Evolutionary conservation across 2,888 invertebrate species (phyloP).

Genomic region (Sarcophaga subvicina): DNA sequence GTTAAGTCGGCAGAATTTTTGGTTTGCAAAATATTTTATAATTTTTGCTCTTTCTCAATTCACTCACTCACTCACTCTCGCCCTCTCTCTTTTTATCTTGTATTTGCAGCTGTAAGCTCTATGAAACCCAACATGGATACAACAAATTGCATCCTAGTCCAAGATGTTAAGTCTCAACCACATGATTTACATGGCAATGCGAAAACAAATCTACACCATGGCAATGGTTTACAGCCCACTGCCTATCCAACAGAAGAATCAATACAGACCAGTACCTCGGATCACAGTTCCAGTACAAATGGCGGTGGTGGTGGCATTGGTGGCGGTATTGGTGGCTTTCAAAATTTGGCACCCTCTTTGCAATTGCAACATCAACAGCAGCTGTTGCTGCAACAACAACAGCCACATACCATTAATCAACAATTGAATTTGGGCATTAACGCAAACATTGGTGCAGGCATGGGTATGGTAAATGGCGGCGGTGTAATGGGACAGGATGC

Average conservation of each 20-base stretch:
- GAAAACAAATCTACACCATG: conserved; percentile 74
- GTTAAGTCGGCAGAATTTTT: conserved; percentile 51
- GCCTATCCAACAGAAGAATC: conserved; percentile 91
- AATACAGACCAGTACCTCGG: conserved; percentile 87
- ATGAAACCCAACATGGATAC: conserved; percentile 94
- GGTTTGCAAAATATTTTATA: conserved; percentile 32
- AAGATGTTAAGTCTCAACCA: conserved; percentile 89
- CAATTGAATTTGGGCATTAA: conserved; percentile 71
- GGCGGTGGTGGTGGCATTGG: conserved; percentile 58
- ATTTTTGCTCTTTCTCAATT: conserved; percentile 8
- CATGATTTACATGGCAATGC: conserved; percentile 90
- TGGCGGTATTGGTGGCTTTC: conserved; percentile 68
- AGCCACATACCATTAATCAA: conserved; percentile 79
- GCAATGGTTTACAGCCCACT: conserved; percentile 79
- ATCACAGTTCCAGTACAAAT: conserved; percentile 85
- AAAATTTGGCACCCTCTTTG: conserved; percentile 74
- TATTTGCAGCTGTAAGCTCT: conserved; percentile 91
- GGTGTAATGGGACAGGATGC: conserved; percentile 71
- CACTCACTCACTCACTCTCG: not conserved
- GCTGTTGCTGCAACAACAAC: conserved; percentile 84
- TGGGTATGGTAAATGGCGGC: conserved; percentile 42
- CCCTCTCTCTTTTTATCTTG: not conserved
- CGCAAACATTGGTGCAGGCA: conserved; percentile 59
- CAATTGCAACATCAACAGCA: conserved; percentile 83
- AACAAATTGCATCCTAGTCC: conserved; percentile 94